Base-by-base conservation (phyloP, 37 sponge, comb jelly and placozoan genomes). In the Spongilla lacustris region DNA sequence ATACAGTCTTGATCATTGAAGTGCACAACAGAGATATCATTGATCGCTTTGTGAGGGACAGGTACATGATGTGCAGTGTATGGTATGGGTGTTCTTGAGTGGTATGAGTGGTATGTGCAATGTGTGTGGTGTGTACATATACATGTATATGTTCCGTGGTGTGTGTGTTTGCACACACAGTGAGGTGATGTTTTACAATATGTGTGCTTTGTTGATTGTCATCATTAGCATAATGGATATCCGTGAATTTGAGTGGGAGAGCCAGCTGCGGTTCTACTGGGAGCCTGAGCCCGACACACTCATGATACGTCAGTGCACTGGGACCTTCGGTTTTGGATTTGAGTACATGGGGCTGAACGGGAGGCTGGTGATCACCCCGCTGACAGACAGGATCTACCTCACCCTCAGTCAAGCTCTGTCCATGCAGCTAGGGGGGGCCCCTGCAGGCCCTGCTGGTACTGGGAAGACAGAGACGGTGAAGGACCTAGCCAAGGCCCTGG, bases 311-410 rank as follows among this genome's bases (percentile, higher is more conserved):
- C 99, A 99, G 89, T 99, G 99, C 85, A 99, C 99, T 23, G 99
- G 99, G 0, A 73, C 73, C 36, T 99, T 97, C 86, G 94, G 94
- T 66, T 99, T 97, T 68, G 99, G 99, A 4, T 99, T 95, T 76
- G 99, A 99, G 90, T 99, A 99, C 96, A 99, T 99, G 99, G 99
- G 99, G 12, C 98, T 99, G 23, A 99, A 99, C 37, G 97, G 99
- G 2, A 84, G 97, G 25, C 91, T 97, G 23, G 97, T 99, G 3
- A 97, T 97, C 70, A 99, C 97, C 0, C 97, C 97, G 30, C 96
- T 99, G 22, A 97, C 97, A 25, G 99, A 99, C 78, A 84, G 97
- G 76, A 97, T 97, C 89, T 97, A 97, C 87, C 94, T 97, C 82
- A 99, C 99, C 3, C 82, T 97, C 85, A 98, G 96, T 6, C 96